These are phyloP conservation scores for Origma solitaria DNA, from an alignment of 2,113 vertebrate genomes.

Conservation along the genomic window DNA sequence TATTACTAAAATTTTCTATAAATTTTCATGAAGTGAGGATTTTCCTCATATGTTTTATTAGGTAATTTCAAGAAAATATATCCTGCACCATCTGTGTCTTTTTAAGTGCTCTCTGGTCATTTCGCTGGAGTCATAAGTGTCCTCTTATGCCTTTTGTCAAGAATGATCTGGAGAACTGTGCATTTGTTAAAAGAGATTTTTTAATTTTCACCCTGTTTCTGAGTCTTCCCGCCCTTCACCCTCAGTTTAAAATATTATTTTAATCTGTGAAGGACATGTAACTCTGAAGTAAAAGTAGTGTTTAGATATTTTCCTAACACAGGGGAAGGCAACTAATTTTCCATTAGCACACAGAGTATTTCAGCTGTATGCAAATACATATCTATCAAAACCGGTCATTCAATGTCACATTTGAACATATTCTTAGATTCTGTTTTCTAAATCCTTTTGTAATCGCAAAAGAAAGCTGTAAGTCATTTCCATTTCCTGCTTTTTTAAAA, in stretches of 20 bases:
- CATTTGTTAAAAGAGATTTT: background rate
- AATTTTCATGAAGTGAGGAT: slow-evolving; percentile 15
- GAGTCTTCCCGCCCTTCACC: background rate
- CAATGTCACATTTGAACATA: background rate
- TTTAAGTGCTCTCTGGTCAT: background rate
- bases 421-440: background rate
- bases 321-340: background rate
- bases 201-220: background rate
- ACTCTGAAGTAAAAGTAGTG: background rate
- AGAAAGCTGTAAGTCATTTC: background rate
- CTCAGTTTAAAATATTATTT: background rate
- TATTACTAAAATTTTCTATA: slow-evolving; percentile 5
- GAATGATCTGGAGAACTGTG: background rate
- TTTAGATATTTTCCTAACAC: background rate
- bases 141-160: background rate
- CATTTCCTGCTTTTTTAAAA: background rate
- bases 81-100: background rate
- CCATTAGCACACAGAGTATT: background rate
- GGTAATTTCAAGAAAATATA: background rate
- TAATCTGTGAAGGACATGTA: background rate
- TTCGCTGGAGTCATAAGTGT: background rate
- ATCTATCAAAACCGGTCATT: background rate
- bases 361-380: background rate
- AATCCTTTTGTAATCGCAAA: rapidly evolving
- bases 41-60: slow-evolving; percentile 30